Conservation (phyloP, 2,797 vertebrate genomes). For the Enoplosus armatus region DNA sequence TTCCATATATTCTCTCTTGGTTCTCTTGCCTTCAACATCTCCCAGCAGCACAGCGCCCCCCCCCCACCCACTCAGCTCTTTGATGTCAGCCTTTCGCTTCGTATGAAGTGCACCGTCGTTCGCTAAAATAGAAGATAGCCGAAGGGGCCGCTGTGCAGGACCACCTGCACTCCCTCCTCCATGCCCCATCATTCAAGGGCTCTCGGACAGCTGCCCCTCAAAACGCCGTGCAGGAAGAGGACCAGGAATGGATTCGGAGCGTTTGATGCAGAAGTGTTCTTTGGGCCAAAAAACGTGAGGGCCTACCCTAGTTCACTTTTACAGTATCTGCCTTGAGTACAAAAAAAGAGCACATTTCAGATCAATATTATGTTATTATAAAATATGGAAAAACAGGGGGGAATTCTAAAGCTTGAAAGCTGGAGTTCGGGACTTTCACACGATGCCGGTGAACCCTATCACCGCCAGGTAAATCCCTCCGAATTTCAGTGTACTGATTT, state of each 20-base stretch:
- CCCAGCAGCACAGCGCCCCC: no score
- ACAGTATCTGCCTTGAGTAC: background rate
- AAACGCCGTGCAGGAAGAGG: no score
- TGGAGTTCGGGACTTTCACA: no score
- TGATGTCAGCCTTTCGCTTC: constrained; percentile 40
- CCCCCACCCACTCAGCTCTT: constrained; percentile 29
- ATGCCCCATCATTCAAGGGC: constrained; percentile 33
- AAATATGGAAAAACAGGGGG: background rate
- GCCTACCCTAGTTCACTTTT: background rate
- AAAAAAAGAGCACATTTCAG: background rate
- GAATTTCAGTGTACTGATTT: no score
- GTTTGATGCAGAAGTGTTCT: background rate
- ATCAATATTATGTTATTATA: background rate
- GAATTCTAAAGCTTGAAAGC: background rate
- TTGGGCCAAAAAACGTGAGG: background rate
- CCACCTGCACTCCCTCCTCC: constrained; percentile 30
- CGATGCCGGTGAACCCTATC: no score
- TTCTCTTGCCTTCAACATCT: background rate
- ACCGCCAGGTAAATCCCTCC: no score
- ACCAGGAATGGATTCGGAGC: background rate
- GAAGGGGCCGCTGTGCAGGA: background rate
- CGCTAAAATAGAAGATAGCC: background rate
- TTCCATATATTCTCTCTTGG: constrained; percentile 14
- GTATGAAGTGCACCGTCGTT: background rate
- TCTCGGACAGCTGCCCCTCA: constrained; percentile 12